Evolutionary conservation across 2,888 invertebrate genomes (phyloP).

Genomic region (Ophion ventricosus): DNA sequence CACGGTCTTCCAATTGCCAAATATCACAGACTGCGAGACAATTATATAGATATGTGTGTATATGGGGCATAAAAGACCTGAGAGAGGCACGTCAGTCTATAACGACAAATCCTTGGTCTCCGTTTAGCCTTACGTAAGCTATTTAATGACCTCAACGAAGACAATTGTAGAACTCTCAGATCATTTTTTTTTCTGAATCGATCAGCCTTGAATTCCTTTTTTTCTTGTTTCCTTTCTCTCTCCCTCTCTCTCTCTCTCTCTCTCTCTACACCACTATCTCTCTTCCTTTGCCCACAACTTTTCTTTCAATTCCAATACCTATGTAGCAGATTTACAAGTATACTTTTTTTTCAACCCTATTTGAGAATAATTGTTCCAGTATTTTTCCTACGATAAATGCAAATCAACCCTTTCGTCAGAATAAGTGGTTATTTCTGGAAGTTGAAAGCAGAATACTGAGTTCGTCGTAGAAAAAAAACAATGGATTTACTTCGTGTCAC

Average conservation of each 20-base stretch:
- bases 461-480: not conserved
- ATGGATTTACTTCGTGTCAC: not conserved
- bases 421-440: not conserved
- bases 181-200: conserved; percentile 45
- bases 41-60: conserved; percentile 8
- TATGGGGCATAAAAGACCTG: conserved; percentile 23
- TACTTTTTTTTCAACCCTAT: not conserved
- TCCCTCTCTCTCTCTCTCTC: too few species aligned
- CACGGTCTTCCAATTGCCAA: conserved; percentile 74
- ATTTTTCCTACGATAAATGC: not conserved
- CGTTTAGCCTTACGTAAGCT: conserved; percentile 58
- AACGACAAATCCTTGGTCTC: conserved; percentile 52
- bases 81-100: conserved; percentile 48
- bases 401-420: not conserved
- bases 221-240: not conserved
- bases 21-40: conserved; percentile 67
- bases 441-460: not conserved
- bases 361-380: not conserved
- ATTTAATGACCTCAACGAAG: conserved; percentile 51
- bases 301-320: not conserved
- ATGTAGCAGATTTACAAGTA: not conserved
- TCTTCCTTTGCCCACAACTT: not conserved
- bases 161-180: conserved; percentile 29
- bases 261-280: not conserved
- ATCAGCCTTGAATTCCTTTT: conserved; percentile 36